Evolutionary conservation across 1,140 invertebrate genomes (phyloP), one percentile per base, ranked within the genome.

Genomic region (Episyrphus balteatus): DNA sequence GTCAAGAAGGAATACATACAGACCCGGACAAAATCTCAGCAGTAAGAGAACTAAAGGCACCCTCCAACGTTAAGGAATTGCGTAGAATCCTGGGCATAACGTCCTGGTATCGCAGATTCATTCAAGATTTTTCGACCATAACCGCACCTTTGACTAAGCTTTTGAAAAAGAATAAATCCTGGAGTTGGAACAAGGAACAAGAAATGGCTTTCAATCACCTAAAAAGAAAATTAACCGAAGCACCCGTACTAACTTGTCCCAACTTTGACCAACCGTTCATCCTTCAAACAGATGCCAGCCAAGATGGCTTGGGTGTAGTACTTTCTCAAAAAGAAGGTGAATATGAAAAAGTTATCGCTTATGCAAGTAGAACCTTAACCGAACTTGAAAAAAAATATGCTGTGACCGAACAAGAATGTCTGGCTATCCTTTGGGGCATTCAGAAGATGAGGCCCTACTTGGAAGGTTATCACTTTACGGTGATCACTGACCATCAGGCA

Each of bases 71-170:
- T 21, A 64, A 50, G 19, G 56, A 70, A 49, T 17, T 74, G n/a
- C 53, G 51, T 49, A 44, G 51, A 36, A 59, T 70, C 60, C 44
- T 69, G 38, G 70, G 70, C 7, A 48, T 70, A 39, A 48, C 56
- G 14, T 56, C 57, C 17, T 76, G 68, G 55, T 75, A 72, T 46
- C 55, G 69, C 3, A 53, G 68, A 17, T 76, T 73, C 48, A 52
- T 73, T n/a, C 10, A 52, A 55, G 32, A 53, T 70, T 12, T 37
- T 61, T 72, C 42, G 51, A 66, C 3, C 44, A 3, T 8, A 10
- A 51, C 14, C 55, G 53, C 48, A 36, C 42, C 15, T 14, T 56
- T 2, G 51, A 51, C 31, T 45, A n/a, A n/a, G n/a, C 7, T 45
- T 11, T 11, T 45, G 11, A 45, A 45, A 18, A 45, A 45, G 32